Evolutionary conservation across 2,888 invertebrate species (phyloP).

Genomic region (Alloscopus bannaensis): DNA sequence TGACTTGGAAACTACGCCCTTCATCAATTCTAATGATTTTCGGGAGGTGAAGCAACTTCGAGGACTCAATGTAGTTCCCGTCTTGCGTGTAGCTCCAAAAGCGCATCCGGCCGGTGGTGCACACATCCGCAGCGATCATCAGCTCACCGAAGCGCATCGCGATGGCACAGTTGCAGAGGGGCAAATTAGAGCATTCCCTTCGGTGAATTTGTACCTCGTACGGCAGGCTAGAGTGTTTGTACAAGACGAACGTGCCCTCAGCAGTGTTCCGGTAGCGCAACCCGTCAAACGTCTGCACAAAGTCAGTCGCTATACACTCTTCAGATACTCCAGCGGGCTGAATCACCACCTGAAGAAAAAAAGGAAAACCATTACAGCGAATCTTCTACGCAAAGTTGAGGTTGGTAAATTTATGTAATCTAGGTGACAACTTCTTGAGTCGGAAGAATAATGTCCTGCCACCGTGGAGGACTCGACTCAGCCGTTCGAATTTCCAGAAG

Average conservation of each 20-base stretch:
- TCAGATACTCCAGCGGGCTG: constrained; percentile 71
- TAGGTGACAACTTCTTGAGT: constrained; percentile 70
- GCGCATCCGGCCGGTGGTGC: constrained; percentile 69
- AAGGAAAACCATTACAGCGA: background rate
- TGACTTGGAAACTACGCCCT: constrained; percentile 72
- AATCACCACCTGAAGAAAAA: constrained; percentile 67
- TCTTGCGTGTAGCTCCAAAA: constrained; percentile 72
- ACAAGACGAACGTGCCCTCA: constrained; percentile 73
- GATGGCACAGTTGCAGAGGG: constrained; percentile 71
- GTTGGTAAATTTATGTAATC: background rate
- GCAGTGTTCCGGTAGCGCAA: constrained; percentile 68
- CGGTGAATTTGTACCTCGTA: constrained; percentile 73
- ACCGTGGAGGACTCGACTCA: constrained; percentile 71
- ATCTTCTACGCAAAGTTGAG: background rate
- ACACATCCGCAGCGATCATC: constrained; percentile 71
- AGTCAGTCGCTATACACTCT: constrained; percentile 69
- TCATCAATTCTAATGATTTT: constrained; percentile 73
- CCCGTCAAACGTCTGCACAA: constrained; percentile 73
- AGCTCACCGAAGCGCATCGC: constrained; percentile 72
- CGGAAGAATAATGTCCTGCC: constrained; percentile 70
- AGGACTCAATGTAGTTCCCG: constrained; percentile 70
- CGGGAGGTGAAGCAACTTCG: constrained; percentile 70
- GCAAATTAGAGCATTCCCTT: constrained; percentile 68
- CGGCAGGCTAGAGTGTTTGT: constrained; percentile 71
- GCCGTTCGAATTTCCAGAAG: constrained; percentile 69